A percentile compares a stretch with the other conserved stretches of the same genome.
Evolutionary conservation across 2,113 vertebrate species (phyloP).

Genomic region (Syngnathoides biaculeatus): DNA sequence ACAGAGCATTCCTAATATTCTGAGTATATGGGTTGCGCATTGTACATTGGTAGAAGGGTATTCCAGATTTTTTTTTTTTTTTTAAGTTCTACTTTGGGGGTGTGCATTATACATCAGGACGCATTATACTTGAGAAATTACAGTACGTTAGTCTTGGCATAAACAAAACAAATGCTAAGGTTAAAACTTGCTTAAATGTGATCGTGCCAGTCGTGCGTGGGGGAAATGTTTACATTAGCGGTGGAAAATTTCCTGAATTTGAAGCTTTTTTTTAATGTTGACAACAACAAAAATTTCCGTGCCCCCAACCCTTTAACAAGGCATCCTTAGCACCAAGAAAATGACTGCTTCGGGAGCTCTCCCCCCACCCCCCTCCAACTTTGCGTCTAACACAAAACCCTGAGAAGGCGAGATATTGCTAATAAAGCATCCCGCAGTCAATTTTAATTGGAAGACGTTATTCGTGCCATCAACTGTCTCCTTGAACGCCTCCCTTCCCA

Average conservation of each 20-base stretch:
- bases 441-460: not conserved
- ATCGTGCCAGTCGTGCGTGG: not conserved
- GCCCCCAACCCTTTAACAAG: not conserved
- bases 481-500: not conserved
- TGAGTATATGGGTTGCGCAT: too few species aligned
- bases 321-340: not conserved
- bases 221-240: too few species aligned
- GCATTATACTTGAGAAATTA: too few species aligned
- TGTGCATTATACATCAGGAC: too few species aligned
- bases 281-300: not conserved
- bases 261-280: not conserved
- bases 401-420: not conserved
- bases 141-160: too few species aligned
- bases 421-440: not conserved
- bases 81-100: too few species aligned
- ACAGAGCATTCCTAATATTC: too few species aligned
- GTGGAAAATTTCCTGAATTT: not conserved
- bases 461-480: not conserved
- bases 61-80: too few species aligned
- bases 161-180: not conserved
- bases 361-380: too few species aligned
- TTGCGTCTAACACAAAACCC: not conserved
- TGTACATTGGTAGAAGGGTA: too few species aligned
- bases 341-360: not conserved
- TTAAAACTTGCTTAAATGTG: not conserved